phyloP scores from a whole-genome alignment of 2,888 invertebrate genomes.

The Nemoura dubitans region DNA sequence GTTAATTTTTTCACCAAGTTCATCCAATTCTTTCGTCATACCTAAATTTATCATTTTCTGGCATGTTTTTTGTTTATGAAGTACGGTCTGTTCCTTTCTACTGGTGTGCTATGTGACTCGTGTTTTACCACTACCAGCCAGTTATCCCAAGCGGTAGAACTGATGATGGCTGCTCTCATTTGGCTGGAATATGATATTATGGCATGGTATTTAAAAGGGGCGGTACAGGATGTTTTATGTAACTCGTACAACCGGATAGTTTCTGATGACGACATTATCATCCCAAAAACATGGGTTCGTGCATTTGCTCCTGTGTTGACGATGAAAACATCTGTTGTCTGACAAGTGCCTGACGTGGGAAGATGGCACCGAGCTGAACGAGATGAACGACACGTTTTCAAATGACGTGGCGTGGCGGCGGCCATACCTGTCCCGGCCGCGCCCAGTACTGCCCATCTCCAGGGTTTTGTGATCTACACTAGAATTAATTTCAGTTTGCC shows the following conservation, averaged over 20 bases:
- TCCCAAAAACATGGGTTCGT: conserved; percentile 27
- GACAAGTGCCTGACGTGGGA: conserved; percentile 20
- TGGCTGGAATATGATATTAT: background rate
- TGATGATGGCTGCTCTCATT: background rate
- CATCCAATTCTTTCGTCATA: conserved; percentile 47
- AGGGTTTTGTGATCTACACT: no score
- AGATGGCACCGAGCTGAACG: no score
- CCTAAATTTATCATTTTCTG: conserved; percentile 47
- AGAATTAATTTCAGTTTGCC: no score
- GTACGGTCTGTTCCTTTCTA: background rate
- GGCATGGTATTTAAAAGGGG: conserved; percentile 32
- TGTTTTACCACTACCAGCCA: no score
- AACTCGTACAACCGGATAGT: conserved; percentile 31
- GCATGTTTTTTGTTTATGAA: conserved; percentile 17
- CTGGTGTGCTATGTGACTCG: background rate
- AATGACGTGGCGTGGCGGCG: no score
- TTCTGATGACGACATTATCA: conserved; percentile 31
- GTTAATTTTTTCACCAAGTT: conserved; percentile 45
- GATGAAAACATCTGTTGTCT: conserved; percentile 24
- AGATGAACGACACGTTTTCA: no score
- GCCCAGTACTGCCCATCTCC: no score
- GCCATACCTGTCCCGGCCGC: no score
- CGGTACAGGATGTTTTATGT: conserved; percentile 29
- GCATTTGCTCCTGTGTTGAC: conserved; percentile 10
- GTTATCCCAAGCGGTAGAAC: background rate